Evolutionary conservation across 2,888 invertebrate species (phyloP), one percentile per base, ranked within the genome.

Genomic region (Tipula lateralis): DNA sequence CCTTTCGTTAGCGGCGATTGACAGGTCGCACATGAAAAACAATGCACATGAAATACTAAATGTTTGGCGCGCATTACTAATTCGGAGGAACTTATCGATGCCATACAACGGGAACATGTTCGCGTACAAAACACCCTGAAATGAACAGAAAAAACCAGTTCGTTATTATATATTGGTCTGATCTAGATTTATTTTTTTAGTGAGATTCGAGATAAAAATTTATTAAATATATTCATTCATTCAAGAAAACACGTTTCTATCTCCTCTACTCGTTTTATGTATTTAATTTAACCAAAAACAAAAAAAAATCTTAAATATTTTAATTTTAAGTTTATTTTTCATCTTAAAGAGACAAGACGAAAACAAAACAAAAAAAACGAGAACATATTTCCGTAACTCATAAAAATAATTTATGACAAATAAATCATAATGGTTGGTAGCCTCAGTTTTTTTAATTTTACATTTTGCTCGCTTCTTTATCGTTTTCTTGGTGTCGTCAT

Each of bases 51-150:
- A 92, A 96, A 99, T 87, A 98, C 97, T 88, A 96, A 92, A 88
- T 97, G 97, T 84, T 96, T 92, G 9, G 97, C 98, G 84, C 97
- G 92, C 98, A 99, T 98, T 89, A 99, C 98, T 90, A 98, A 91
- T 91, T 98, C 98, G 84, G 96, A 95, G 44, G 97, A 94, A 36
- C 95, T 94, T 87, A 99, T 97, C 84, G 95, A 95, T 39, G 95
- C 94, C 88, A 96, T 95, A 91, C 98, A 99, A 86, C 97, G 93
- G 85, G 96, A 95, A 91, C 98, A 98, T 85, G 97, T 92, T 91
- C 95, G 95, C 90, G 95, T 94, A 82, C 96, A 96, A 90, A 97
- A 98, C 91, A 97, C 92, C 91, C 98, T 98, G 93, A 4, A 93
- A 92, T 84, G 87, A 87, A 86, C 86, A 85, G 86, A 85, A 82